Evolutionary conservation across 2,797 vertebrate species (phyloP).

Genomic region (Ambastaia sidthimunki): DNA sequence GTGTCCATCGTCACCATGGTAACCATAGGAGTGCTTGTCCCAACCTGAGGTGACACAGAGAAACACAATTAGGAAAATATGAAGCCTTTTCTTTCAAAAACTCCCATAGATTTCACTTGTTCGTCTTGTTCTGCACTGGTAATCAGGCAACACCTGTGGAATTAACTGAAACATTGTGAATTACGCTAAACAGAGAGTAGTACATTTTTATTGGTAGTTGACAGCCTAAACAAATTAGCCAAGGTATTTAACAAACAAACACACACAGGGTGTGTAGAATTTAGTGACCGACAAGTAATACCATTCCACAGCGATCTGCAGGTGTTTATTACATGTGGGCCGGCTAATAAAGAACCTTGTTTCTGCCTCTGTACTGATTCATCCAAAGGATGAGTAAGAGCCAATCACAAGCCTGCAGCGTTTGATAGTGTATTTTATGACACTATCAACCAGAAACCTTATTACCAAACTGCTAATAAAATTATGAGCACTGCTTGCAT

Average conservation of each 20-base stretch:
- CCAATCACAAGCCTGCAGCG: background rate
- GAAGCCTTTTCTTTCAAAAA: background rate
- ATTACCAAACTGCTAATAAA: slow-evolving; percentile 5
- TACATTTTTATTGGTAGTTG: background rate
- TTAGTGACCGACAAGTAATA: background rate
- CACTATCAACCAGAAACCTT: slow-evolving; percentile 12
- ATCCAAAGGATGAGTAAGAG: background rate
- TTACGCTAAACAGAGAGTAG: background rate
- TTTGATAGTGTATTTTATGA: slow-evolving; percentile 17
- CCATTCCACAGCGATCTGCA: slow-evolving; percentile 2
- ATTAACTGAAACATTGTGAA: background rate
- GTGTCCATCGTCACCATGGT: slow-evolving; percentile 98
- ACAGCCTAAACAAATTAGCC: background rate
- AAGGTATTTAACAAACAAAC: background rate
- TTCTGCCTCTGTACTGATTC: slow-evolving; percentile 24
- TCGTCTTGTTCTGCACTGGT: background rate
- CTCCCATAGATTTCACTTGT: background rate
- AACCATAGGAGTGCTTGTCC: slow-evolving; percentile 99
- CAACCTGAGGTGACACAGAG: slow-evolving; percentile 81
- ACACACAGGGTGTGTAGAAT: background rate
- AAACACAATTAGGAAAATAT: background rate
- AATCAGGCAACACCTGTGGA: background rate
- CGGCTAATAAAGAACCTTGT: slow-evolving; percentile 12
- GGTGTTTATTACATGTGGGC: background rate
- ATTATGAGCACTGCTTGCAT: background rate